Evolutionary conservation across 2,888 invertebrate species (phyloP).

Genomic region (Argyresthia goedartella): DNA sequence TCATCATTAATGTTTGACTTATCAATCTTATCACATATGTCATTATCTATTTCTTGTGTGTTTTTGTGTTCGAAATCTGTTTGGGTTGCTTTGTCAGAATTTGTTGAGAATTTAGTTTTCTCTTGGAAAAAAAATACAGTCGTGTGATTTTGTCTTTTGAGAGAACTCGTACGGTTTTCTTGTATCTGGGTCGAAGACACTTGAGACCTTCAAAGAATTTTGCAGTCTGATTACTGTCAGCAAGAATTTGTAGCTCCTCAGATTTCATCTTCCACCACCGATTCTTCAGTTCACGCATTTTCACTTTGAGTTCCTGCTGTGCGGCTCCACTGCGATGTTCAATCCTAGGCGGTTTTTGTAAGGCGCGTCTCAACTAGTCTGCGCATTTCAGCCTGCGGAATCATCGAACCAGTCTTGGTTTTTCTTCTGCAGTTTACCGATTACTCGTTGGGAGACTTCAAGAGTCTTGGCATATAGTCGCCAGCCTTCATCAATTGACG

Average conservation of each 20-base stretch:
- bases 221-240: too few relatives aligned
- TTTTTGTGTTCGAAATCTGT: too few relatives aligned
- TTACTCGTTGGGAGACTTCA: background rate
- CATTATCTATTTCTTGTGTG: too few relatives aligned
- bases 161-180: background rate
- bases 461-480: background rate
- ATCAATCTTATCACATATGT: too few relatives aligned
- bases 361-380: background rate
- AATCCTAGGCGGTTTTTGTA: too few relatives aligned
- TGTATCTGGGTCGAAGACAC: background rate
- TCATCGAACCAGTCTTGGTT: constrained; percentile 1
- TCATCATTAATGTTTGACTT: too few relatives aligned
- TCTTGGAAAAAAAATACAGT: too few relatives aligned
- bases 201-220: background rate
- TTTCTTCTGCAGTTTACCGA: background rate
- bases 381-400: background rate
- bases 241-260: too few relatives aligned
- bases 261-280: background rate
- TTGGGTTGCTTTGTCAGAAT: too few relatives aligned
- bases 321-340: background rate
- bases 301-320: background rate
- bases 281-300: background rate
- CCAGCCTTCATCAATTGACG: background rate
- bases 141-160: background rate
- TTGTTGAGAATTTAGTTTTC: too few relatives aligned